Base-by-base conservation (phyloP, 2,888 invertebrate genomes). In the Eudasyphora cyanicolor region DNA sequence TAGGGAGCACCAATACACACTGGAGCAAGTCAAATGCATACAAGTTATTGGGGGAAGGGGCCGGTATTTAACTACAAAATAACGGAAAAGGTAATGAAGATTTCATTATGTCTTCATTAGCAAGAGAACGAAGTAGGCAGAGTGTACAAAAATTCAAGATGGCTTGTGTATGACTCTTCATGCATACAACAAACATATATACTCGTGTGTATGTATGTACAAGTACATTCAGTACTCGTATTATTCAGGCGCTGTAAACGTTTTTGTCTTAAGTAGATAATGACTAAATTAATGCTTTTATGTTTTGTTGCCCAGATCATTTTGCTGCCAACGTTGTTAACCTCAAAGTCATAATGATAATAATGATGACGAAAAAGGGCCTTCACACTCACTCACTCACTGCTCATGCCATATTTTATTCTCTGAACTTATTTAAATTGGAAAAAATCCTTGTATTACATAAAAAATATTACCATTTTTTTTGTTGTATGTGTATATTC, bases 241-340 rank as follows among this genome's bases (percentile, higher is more conserved):
- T 77, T 74, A 54, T 73, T 79, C 42, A 80, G 82, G 84, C 77
- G 84, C 85, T 85, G 69, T 82, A 81, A 75, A 71, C 57, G 32
- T 62, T 76, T 76, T 86, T 88, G 87, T 88, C 89, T 90, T 92
- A 92, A 92, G 92, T 89, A 91, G 91, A 92, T 92, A 92, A 92
- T 91, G 89, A 91, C 91, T 91, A 91, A 92, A 91, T 91, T 92
- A 92, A 92, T 91, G 90, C 91, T 90, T 91, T 92, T 91, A 91
- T 92, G 89, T 91, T 89, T 91, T 90, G n/a, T n/a, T 89, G 88
- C 88, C 87, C 85, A 84, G 85, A 82, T 64, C 32, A 38, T 5
- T 14, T 17, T 10, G 67, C 67, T 19, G 45, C 24, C 2, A 29
- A 10, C 60, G 51, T 5, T 35, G 5, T 35, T 51, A 24, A 21